Evolutionary conservation across 2,113 vertebrate genomes (phyloP).

Genomic region (Dasyurus viverrinus): DNA sequence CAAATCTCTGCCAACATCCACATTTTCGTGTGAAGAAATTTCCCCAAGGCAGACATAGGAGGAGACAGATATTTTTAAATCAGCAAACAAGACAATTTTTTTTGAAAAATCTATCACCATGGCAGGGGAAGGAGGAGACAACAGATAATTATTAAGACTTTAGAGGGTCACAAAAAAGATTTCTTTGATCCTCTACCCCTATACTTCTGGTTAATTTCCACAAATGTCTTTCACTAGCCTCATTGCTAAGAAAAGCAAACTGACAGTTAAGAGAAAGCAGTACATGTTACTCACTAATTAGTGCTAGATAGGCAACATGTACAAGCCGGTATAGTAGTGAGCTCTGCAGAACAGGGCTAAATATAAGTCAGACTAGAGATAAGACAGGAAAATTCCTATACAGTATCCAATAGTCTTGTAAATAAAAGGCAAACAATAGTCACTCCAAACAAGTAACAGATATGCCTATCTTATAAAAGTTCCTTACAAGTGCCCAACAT

Average conservation of each 20-base stretch:
- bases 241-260: constrained; percentile 31
- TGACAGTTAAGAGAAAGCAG: constrained; percentile 23
- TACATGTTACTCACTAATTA: constrained; percentile 27
- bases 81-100: constrained; percentile 35
- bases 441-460: background rate
- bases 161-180: constrained; percentile 27
- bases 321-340: background rate
- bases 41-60: constrained; percentile 26
- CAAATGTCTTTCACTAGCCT: constrained; percentile 36
- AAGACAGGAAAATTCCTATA: background rate
- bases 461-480: background rate
- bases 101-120: background rate
- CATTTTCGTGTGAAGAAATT: background rate
- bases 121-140: background rate
- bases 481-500: background rate
- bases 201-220: constrained; percentile 38
- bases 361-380: background rate
- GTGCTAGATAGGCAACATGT: background rate
- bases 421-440: background rate
- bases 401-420: background rate
- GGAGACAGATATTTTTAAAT: constrained; percentile 32
- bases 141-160: background rate
- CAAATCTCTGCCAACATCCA: background rate
- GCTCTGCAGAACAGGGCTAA: background rate
- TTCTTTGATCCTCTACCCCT: background rate